phyloP scores from a whole-genome alignment of 2,113 vertebrate species.

The Aptenodytes patagonicus region DNA sequence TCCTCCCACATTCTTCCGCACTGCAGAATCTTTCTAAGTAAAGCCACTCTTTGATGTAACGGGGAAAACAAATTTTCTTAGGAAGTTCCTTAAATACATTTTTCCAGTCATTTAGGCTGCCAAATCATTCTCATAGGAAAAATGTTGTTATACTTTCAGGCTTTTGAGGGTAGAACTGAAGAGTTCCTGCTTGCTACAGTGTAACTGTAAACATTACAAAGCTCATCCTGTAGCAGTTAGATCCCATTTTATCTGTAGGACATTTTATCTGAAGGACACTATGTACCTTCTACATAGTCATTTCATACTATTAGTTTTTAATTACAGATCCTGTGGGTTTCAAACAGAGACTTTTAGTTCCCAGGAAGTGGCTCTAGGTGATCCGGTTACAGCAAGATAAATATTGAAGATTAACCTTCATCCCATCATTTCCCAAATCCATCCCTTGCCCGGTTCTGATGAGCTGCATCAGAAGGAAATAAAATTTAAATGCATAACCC shows the following conservation, averaged over 20 bases:
- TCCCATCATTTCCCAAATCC: neutral
- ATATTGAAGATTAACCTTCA: neutral
- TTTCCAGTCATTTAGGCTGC: neutral
- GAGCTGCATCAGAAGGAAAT: neutral
- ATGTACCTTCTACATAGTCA: neutral
- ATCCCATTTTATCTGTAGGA: neutral
- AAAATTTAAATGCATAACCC: neutral
- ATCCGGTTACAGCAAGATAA: neutral
- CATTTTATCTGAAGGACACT: neutral
- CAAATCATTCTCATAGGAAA: neutral
- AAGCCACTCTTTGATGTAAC: neutral
- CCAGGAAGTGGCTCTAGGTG: neutral
- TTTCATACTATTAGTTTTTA: neutral
- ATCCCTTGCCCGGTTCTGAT: neutral
- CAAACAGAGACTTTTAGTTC: neutral
- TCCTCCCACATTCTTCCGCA: neutral
- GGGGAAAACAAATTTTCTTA: constrained; percentile 3
- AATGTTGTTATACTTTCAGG: neutral
- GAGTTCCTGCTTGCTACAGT: neutral
- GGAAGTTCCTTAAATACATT: neutral
- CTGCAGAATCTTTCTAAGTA: neutral
- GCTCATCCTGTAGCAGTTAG: neutral
- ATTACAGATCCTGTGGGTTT: neutral
- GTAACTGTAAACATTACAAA: neutral
- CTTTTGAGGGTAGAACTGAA: neutral